Percentiles rank a stretch among this genome's conserved stretches.
Evolutionary conservation across 1,140 invertebrate species (phyloP).

Genomic region (Brachionus calyciflorus): DNA sequence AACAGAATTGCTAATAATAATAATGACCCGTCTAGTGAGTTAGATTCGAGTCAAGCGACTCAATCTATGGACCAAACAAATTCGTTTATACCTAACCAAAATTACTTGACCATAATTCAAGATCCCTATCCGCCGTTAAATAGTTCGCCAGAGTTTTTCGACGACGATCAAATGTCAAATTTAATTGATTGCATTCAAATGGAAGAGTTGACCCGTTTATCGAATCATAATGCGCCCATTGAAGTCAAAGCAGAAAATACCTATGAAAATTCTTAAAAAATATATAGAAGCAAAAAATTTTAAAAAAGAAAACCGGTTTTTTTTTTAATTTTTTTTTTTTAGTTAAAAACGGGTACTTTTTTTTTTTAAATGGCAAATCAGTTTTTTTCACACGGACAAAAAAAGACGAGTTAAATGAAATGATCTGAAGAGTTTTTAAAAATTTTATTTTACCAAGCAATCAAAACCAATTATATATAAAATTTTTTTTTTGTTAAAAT

Average conservation of each 20-base stretch:
- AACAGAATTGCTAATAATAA: not conserved
- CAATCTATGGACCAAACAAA: not conserved
- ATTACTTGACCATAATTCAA: constrained; percentile 4
- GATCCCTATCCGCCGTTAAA: constrained; percentile 34
- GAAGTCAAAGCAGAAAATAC: constrained; percentile 13
- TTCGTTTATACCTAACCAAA: not conserved
- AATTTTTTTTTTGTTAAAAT: too few species aligned
- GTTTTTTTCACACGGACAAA: not conserved
- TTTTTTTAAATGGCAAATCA: not conserved
- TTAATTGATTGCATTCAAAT: constrained; percentile 16
- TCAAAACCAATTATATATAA: too few species aligned
- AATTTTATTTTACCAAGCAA: too few species aligned
- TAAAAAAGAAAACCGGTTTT: not conserved
- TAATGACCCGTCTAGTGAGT: too few species aligned
- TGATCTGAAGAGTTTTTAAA: constrained; percentile 1
- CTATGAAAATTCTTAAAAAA: not conserved
- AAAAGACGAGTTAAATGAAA: not conserved
- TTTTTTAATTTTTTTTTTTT: not conserved
- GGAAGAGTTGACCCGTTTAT: not conserved
- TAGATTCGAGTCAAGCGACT: not conserved
- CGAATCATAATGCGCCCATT: not conserved
- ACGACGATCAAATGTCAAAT: constrained; percentile 9
- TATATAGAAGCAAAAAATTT: not conserved
- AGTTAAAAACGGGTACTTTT: constrained; percentile 5
- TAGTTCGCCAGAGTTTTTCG: constrained; percentile 8